phyloP scores from a whole-genome alignment of 2,797 vertebrate genomes.

The Capromys pilorides region DNA sequence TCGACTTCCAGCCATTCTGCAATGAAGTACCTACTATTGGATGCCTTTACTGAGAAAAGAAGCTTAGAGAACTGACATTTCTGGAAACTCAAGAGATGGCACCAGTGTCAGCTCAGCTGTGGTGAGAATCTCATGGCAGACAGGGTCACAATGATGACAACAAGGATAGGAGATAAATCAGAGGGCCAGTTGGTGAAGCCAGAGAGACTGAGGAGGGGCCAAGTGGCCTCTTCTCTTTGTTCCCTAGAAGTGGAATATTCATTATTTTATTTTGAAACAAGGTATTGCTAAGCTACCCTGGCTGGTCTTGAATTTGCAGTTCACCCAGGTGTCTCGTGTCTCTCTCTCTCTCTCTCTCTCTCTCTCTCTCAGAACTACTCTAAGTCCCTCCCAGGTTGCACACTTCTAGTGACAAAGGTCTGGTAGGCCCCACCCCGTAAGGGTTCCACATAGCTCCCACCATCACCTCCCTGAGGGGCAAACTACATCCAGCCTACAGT shows the following conservation, averaged over 20 bases:
- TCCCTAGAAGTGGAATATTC: neutral
- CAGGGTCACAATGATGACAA: neutral
- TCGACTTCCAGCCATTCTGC: neutral
- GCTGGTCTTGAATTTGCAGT: neutral
- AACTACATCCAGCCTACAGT: neutral
- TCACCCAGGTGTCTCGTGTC: too few species aligned
- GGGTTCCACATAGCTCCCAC: neutral
- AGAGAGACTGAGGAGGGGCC: neutral
- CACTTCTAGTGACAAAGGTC: too few species aligned
- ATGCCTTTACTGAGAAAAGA: neutral
- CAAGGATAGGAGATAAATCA: too few species aligned
- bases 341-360: too few species aligned
- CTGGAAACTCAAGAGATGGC: neutral
- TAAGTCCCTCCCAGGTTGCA: neutral
- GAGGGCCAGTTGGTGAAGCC: neutral
- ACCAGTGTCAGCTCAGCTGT: neutral
- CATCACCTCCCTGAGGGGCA: neutral
- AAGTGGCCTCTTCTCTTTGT: neutral
- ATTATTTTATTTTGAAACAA: neutral
- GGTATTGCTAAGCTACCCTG: neutral
- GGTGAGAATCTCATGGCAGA: neutral
- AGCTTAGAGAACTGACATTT: neutral
- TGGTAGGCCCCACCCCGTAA: neutral
- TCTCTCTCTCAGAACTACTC: neutral
- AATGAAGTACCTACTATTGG: neutral